A percentile compares a stretch with the other conserved stretches of the same genome.
Evolutionary conservation across 2,797 vertebrate species (phyloP).

Genomic region (Merluccius polli): DNA sequence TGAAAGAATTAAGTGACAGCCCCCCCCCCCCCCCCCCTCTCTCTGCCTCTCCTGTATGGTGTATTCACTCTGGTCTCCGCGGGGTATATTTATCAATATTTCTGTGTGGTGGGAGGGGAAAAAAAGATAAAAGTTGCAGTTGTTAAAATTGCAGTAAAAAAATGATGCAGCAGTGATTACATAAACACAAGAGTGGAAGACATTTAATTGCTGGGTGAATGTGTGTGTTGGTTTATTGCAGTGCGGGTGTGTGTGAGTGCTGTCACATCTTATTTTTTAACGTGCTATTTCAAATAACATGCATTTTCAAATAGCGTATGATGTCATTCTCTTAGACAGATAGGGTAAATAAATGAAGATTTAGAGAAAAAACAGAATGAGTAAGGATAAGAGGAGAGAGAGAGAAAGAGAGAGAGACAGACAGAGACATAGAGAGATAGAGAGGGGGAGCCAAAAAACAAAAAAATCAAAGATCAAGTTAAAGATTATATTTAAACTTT

Average conservation of each 20-base stretch:
- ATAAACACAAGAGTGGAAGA: background rate
- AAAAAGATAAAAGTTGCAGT: background rate
- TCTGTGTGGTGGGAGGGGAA: constrained; percentile 10
- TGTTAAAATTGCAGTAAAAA: background rate
- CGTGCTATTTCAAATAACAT: background rate
- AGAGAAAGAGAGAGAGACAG: background rate
- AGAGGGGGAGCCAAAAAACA: background rate
- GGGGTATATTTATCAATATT: constrained; percentile 41
- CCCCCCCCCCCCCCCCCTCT: constrained; percentile 17
- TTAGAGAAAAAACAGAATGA: background rate
- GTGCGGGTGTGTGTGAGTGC: background rate
- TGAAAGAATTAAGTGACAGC: constrained; percentile 42
- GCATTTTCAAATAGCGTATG: too few relatives aligned
- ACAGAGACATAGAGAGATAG: background rate
- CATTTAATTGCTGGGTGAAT: background rate
- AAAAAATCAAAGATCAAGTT: background rate
- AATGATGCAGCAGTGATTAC: background rate
- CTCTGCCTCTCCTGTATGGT: constrained; percentile 37
- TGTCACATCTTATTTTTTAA: background rate
- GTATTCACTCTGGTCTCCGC: constrained; percentile 37
- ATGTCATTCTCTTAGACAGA: background rate
- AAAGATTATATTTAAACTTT: background rate
- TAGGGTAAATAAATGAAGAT: background rate
- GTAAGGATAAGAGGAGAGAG: background rate
- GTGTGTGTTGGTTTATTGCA: background rate